Evolutionary conservation across 2,797 vertebrate genomes (phyloP).

Genomic region (Anisognathus igniventris): DNA sequence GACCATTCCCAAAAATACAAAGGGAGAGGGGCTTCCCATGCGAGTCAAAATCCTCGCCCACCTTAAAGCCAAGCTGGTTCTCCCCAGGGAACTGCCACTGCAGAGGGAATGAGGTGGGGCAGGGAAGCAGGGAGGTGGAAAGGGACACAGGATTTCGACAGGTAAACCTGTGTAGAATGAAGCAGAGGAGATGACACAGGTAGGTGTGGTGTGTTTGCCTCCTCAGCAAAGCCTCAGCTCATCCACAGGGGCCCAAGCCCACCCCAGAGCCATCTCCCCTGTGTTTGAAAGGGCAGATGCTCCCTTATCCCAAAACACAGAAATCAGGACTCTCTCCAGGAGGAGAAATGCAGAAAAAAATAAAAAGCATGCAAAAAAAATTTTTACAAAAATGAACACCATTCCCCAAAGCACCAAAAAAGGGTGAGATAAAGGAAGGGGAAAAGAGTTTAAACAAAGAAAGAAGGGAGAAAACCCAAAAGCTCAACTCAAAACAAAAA

Average conservation of each 20-base stretch:
- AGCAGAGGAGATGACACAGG: background rate
- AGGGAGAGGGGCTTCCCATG: background rate
- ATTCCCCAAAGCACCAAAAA: background rate
- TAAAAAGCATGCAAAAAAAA: background rate
- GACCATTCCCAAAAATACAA: background rate
- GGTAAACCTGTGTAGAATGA: accelerated
- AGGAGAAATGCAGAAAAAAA: background rate
- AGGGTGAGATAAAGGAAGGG: background rate
- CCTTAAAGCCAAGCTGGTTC: background rate
- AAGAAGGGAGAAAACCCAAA: background rate
- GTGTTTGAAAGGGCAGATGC: background rate
- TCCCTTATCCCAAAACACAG: background rate
- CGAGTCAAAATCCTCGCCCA: accelerated
- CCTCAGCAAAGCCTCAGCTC: background rate
- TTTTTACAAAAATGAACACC: background rate
- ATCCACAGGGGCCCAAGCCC: background rate
- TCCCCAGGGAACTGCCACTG: background rate
- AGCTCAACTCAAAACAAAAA: background rate
- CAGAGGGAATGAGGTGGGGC: background rate
- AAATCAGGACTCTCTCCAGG: background rate
- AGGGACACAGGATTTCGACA: background rate
- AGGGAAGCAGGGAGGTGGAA: background rate
- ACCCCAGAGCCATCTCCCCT: background rate
- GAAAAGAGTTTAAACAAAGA: background rate
- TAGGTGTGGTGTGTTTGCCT: background rate